Percentiles rank a stretch among this genome's conserved stretches.
Evolutionary conservation across 2,888 invertebrate genomes (phyloP).

Genomic region (Clistopyga incitator): DNA sequence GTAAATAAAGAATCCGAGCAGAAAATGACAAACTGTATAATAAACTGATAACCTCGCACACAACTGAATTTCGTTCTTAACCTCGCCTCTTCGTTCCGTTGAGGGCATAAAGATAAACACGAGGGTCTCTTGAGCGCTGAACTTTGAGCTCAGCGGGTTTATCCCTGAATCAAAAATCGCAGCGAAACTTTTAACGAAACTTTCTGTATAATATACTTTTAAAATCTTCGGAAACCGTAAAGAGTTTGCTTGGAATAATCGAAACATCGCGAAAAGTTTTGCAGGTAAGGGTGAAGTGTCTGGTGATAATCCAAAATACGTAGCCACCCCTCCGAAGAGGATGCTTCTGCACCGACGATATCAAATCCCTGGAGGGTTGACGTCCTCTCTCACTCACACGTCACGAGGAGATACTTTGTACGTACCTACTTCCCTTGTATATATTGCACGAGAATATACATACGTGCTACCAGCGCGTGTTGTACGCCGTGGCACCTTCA

Average conservation of each 20-base stretch:
- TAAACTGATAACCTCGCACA: slow-evolving; percentile 40
- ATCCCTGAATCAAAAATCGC: slow-evolving; percentile 53
- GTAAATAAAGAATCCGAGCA: slow-evolving; percentile 28
- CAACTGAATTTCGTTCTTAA: not conserved
- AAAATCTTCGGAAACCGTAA: slow-evolving; percentile 43
- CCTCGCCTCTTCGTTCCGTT: not conserved
- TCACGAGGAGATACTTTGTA: slow-evolving; percentile 46
- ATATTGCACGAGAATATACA: slow-evolving; percentile 70
- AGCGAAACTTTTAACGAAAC: slow-evolving; percentile 41
- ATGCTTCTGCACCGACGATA: slow-evolving; percentile 74
- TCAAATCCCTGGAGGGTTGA: slow-evolving; percentile 74
- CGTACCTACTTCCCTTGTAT: slow-evolving; percentile 44
- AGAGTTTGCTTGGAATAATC: slow-evolving; percentile 54
- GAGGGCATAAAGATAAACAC: slow-evolving; percentile 57
- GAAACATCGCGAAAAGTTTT: slow-evolving; percentile 61
- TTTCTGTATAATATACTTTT: slow-evolving; percentile 41
- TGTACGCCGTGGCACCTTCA: slow-evolving; percentile 64
- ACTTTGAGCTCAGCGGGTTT: slow-evolving; percentile 51
- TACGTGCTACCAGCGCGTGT: slow-evolving; percentile 71
- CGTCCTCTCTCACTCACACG: slow-evolving; percentile 41
- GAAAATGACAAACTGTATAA: slow-evolving; percentile 55
- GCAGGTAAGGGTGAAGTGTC: slow-evolving; percentile 45
- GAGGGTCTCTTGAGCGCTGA: slow-evolving; percentile 41
- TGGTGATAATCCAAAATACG: slow-evolving; percentile 69
- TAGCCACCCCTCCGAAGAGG: slow-evolving; percentile 61